phyloP scores from a whole-genome alignment of 2,113 vertebrate genomes.

The Procapra przewalskii region DNA sequence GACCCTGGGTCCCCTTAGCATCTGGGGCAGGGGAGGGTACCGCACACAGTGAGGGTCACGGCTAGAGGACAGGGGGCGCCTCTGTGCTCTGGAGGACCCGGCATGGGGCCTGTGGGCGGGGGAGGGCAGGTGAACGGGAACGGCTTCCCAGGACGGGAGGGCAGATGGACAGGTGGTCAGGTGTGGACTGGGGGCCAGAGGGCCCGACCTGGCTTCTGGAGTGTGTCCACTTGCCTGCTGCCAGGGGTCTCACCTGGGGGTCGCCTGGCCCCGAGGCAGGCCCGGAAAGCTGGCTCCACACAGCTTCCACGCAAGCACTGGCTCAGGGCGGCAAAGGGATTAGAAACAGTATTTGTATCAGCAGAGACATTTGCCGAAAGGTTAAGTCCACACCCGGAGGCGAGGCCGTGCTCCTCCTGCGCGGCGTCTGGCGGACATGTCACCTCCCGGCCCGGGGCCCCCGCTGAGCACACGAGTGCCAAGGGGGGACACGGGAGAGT shows the following conservation, averaged over 20 bases:
- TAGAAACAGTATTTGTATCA: conserved; percentile 19
- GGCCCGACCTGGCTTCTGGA: fast-evolving
- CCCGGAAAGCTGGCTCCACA: not conserved
- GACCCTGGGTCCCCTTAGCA: too few relatives aligned
- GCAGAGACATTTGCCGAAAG: conserved; percentile 64
- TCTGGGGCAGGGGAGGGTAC: fast-evolving
- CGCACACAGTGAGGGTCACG: fast-evolving
- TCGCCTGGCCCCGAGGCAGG: not conserved
- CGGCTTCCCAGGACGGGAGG: fast-evolving
- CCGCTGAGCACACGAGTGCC: not conserved
- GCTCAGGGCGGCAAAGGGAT: not conserved
- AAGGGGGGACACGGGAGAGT: fast-evolving
- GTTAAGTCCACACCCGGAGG: conserved; percentile 51
- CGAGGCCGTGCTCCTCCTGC: fast-evolving
- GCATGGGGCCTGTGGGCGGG: fast-evolving
- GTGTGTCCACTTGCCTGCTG: fast-evolving
- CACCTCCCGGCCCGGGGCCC: not conserved
- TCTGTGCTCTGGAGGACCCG: not conserved
- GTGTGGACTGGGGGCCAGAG: not conserved
- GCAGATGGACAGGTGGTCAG: fast-evolving
- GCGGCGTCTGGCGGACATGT: not conserved
- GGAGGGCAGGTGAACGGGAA: too few relatives aligned
- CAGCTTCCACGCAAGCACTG: fast-evolving
- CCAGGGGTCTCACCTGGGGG: not conserved
- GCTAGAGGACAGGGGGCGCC: fast-evolving